A percentile compares a stretch with the other conserved stretches of the same genome.
These are phyloP conservation scores for Ceratina australensis DNA, from an alignment of 1,140 invertebrate species.

Conservation along the genomic window DNA sequence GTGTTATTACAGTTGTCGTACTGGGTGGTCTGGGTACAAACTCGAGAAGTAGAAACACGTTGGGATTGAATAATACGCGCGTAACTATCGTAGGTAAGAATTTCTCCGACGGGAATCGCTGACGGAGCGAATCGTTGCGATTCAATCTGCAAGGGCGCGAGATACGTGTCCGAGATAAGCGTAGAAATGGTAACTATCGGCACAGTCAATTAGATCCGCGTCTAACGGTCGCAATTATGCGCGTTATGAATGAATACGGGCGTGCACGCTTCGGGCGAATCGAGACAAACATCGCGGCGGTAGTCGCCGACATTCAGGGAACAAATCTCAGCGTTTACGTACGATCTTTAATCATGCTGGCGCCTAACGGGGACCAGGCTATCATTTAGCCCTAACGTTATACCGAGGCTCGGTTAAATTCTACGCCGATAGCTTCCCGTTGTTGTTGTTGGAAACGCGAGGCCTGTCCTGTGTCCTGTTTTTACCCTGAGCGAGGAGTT, in stretches of 20 bases:
- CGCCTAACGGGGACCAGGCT: conserved; percentile 31
- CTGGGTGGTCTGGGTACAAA: too few relatives aligned
- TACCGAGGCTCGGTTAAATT: not conserved
- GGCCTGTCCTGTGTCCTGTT: conserved; percentile 1
- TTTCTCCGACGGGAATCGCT: too few relatives aligned
- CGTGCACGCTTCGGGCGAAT: not conserved
- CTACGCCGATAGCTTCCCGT: not conserved
- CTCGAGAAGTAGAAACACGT: too few relatives aligned
- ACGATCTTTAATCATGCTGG: conserved; percentile 40
- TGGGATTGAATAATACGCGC: too few relatives aligned
- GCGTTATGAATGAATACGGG: conserved; percentile 31
- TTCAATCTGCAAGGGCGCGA: not conserved
- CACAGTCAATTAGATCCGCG: conserved; percentile 23
- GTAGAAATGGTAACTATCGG: conserved; percentile 14
- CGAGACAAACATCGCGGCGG: conserved; percentile 26
- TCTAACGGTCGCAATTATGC: conserved; percentile 27
- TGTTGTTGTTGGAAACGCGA: not conserved
- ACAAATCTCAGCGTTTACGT: conserved; percentile 25
- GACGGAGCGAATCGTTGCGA: not conserved
- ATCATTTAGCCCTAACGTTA: conserved; percentile 17
- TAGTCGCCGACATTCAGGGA: not conserved
- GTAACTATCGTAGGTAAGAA: too few relatives aligned
- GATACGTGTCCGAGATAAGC: not conserved
- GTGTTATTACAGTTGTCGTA: too few relatives aligned
- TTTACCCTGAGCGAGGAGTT: not conserved